Evolutionary conservation across 2,888 invertebrate species (phyloP), one percentile per base, ranked within the genome.

Genomic region (Mellilla xanthometata): DNA sequence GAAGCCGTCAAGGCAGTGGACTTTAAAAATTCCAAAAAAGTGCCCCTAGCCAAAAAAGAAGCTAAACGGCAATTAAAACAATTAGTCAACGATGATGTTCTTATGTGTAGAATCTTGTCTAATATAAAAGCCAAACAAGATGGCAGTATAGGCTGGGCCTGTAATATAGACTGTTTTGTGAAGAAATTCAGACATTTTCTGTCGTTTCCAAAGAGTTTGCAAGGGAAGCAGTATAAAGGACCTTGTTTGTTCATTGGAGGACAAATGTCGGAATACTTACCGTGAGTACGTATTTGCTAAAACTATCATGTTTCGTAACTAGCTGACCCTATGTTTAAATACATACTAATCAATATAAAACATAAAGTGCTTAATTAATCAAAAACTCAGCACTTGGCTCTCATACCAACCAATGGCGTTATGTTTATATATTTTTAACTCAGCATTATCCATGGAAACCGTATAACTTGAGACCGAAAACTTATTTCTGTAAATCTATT

Each of bases 201-300:
- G 2, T 69, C 75, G 2, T 95, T 96, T 76, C 95, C 95, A 0
- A 60, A 79, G 1, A 51, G 13, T 12, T 38, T 79, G 56, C 63
- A 56, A 34, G 58, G 45, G 3, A 76, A 74, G 38, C 56, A 54
- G 36, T 94, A 90, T 65, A 54, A 66, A 4, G 95, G 95, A 0
- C 94, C 95, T 0, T 93, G 95, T 0, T 72, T 96, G 10, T 98
- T 98, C 71, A 87, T 99, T 24, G 96, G 94, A 30, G 98, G 98
- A 15, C 92, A 89, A n/a, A 79, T 91, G 0, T 98, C 97, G 0
- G 92, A 94, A 62, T 96, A 93, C 72, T 90, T 98, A 56, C 91
- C 91, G 94, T 94, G 85, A 90, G 89, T 79, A 28, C 29, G 31
- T 39, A 26, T 19, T 19, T 5, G 15, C 15, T 5, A 19, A 19